These are phyloP conservation scores for Embidobia sp. DNA, from an alignment of 2,888 invertebrate genomes.

Conservation along the genomic window DNA sequence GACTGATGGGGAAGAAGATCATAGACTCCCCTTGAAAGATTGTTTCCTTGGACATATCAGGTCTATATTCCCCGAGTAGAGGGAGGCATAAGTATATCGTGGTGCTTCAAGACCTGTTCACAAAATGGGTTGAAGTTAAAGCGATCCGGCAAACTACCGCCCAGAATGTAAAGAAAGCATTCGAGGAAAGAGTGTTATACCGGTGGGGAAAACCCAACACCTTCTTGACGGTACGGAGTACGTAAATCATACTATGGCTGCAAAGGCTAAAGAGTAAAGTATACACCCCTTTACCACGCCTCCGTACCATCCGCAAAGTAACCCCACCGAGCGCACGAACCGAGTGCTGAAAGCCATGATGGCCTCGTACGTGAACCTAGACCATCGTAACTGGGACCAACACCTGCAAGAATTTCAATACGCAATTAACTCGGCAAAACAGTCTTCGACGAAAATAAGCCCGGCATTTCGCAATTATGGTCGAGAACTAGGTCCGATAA, in stretches of 20 bases:
- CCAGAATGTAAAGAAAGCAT: not conserved
- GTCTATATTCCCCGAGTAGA: conserved; percentile 2
- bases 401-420: conserved; percentile 2
- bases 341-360: not conserved
- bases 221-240: not conserved
- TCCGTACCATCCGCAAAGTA: not conserved
- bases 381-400: not conserved
- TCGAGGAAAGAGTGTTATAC: not conserved
- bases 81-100: not conserved
- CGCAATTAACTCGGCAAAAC: not conserved
- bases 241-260: not conserved
- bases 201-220: not conserved
- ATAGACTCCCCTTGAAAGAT: not conserved
- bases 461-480: not conserved
- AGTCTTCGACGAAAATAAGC: not conserved
- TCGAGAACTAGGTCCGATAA: not conserved
- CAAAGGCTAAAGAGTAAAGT: no score
- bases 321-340: not conserved
- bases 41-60: conserved; percentile 5
- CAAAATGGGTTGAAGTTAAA: conserved; percentile 10
- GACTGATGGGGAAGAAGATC: not conserved
- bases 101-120: conserved; percentile 14
- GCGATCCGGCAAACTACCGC: not conserved
- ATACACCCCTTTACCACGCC: not conserved
- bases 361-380: not conserved